Percentiles rank a stretch among this genome's conserved stretches.
Conservation (phyloP, 2,113 vertebrate genomes). For the Dromiciops gliroides region DNA sequence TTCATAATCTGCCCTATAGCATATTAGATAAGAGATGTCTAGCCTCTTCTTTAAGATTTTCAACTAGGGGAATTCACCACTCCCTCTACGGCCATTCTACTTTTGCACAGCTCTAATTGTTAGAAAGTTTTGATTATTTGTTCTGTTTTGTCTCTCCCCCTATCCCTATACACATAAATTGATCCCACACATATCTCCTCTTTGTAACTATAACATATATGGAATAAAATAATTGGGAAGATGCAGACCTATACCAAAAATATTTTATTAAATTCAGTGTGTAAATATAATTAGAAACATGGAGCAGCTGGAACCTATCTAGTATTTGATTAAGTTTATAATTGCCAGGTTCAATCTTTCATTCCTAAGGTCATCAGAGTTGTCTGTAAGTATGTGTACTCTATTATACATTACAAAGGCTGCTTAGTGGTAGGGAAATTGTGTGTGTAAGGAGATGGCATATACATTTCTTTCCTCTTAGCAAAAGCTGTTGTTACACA, state of each 20-base stretch:
- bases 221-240: not conserved
- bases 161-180: too few species aligned
- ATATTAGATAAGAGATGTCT: too few species aligned
- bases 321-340: constrained; percentile 58
- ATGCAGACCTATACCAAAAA: not conserved
- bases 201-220: not conserved
- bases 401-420: not conserved
- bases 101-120: too few species aligned
- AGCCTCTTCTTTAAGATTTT: not conserved
- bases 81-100: too few species aligned
- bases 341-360: constrained; percentile 55
- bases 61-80: not conserved
- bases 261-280: constrained; percentile 28
- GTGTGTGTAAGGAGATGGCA: not conserved
- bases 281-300: constrained; percentile 17
- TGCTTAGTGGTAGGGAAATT: not conserved
- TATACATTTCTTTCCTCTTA: not conserved
- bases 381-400: constrained; percentile 34
- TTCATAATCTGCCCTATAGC: not conserved
- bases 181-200: not conserved
- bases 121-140: too few species aligned
- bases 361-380: constrained; percentile 42
- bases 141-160: too few species aligned
- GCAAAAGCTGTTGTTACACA: not conserved
- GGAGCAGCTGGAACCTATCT: constrained; percentile 51